Conservation (phyloP, 2,797 vertebrate species). For the Rhinella marina region DNA sequence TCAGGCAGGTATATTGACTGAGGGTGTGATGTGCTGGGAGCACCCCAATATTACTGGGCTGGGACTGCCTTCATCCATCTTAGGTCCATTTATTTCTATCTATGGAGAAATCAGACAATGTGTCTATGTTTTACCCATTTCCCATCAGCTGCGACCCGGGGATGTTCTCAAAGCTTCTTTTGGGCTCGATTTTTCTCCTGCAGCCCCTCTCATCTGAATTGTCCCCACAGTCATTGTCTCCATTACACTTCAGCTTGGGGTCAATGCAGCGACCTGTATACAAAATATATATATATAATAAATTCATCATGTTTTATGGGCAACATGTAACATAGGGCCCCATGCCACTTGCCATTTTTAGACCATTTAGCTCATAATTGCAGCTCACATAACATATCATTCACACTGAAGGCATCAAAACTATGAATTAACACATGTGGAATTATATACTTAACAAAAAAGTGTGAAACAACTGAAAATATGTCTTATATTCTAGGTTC, state of each 20-base stretch:
- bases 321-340: no score
- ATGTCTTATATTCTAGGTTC: no score
- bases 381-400: no score
- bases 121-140: conserved; percentile 75
- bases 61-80: neutral
- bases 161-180: conserved; percentile 65
- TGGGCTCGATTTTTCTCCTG: conserved; percentile 69
- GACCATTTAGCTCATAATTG: no score
- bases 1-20: neutral
- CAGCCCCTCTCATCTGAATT: conserved; percentile 90
- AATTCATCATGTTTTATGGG: neutral
- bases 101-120: neutral
- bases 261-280: conserved; percentile 86
- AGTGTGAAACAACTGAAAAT: no score
- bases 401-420: no score
- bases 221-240: conserved; percentile 91
- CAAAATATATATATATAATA: conserved; percentile 24
- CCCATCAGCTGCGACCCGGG: conserved; percentile 81
- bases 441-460: no score
- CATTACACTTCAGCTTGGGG: conserved; percentile 81
- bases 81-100: neutral
- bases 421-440: no score
- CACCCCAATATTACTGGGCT: no score
- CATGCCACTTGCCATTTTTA: no score
- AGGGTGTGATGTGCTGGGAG: no score